Percentiles rank a stretch among this genome's conserved stretches.
phyloP scores from a whole-genome alignment of 2,113 vertebrate species.

The Athene noctua region DNA sequence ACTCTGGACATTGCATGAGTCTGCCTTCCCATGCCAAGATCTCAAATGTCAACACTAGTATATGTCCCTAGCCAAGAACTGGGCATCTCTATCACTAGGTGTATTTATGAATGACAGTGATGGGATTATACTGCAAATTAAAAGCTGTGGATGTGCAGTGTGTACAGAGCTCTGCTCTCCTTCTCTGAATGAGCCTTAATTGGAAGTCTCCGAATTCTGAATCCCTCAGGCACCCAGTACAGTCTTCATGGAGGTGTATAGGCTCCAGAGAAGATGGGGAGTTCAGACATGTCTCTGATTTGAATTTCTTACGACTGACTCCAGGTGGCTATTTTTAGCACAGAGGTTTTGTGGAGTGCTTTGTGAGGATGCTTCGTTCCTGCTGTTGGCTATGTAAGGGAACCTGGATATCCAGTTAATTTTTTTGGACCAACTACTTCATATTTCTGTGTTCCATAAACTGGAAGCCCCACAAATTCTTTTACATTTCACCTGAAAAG shows the following conservation, averaged over 20 bases:
- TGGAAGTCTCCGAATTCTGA: background rate
- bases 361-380: background rate
- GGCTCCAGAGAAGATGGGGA: background rate
- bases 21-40: background rate
- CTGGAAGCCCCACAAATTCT: background rate
- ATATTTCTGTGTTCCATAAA: background rate
- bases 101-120: background rate
- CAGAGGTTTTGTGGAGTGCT: background rate
- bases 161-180: background rate
- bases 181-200: background rate
- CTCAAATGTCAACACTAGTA: background rate
- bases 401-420: background rate
- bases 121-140: background rate
- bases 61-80: background rate
- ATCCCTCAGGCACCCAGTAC: background rate
- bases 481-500: background rate
- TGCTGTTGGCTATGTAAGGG: background rate
- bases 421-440: background rate
- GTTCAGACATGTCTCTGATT: background rate
- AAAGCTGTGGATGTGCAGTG: background rate
- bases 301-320: background rate
- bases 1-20: background rate
- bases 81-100: background rate
- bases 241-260: background rate
- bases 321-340: background rate